phyloP scores from a whole-genome alignment of 2,797 vertebrate species.

The Orestias chungarensis region DNA sequence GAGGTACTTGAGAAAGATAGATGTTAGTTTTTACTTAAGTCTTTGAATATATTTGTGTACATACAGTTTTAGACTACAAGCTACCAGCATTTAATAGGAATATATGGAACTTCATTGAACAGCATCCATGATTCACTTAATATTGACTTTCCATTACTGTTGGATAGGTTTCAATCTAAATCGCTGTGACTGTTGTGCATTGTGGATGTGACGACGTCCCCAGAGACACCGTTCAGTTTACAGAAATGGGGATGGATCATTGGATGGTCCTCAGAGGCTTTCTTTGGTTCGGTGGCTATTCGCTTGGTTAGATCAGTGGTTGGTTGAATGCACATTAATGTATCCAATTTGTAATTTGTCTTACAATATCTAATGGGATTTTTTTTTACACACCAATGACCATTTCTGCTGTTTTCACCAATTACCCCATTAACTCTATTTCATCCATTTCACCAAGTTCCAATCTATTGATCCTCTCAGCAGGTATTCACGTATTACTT shows the following conservation, averaged over 20 bases:
- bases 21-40: slow-evolving; percentile 24
- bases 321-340: background rate
- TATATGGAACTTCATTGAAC: background rate
- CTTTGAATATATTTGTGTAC: background rate
- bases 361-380: background rate
- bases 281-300: background rate
- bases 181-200: background rate
- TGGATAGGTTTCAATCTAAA: background rate
- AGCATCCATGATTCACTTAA: background rate
- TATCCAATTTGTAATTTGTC: no score
- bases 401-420: background rate
- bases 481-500: slow-evolving; percentile 10
- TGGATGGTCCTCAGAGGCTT: background rate
- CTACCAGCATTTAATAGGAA: background rate
- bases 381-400: background rate
- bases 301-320: background rate
- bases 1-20: slow-evolving; percentile 27
- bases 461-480: slow-evolving; percentile 12
- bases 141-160: background rate
- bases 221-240: background rate
- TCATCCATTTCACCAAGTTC: no score
- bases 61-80: background rate
- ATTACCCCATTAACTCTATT: background rate
- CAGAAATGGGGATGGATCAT: background rate
- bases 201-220: background rate